Evolutionary conservation across 2,113 vertebrate genomes (phyloP).

Genomic region (Lynx canadensis): DNA sequence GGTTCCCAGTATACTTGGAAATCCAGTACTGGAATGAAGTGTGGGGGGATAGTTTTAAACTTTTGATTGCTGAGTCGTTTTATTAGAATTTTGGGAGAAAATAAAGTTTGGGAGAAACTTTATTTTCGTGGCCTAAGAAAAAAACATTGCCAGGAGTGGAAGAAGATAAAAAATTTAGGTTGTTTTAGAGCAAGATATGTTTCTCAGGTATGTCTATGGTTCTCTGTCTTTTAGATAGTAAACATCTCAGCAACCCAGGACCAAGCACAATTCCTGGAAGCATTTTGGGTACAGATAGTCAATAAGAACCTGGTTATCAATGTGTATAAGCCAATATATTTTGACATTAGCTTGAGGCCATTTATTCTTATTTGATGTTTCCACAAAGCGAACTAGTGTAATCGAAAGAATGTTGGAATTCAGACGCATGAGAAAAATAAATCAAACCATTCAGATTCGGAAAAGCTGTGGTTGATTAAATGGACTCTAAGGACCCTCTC

Average conservation of each 20-base stretch:
- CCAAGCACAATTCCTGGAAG: neutral
- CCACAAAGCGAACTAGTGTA: neutral
- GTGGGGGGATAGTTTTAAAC: neutral
- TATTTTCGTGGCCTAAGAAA: neutral
- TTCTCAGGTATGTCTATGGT: neutral
- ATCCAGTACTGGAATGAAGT: neutral
- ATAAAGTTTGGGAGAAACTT: neutral
- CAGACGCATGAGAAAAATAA: neutral
- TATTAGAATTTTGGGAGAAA: neutral
- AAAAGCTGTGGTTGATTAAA: neutral
- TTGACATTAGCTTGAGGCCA: neutral
- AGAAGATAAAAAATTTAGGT: neutral
- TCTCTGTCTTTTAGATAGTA: neutral
- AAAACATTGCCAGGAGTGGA: neutral
- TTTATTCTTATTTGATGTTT: slow-evolving; percentile 37
- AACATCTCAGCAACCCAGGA: neutral
- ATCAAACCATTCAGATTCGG: neutral
- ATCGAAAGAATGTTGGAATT: slow-evolving; percentile 12
- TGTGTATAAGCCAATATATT: neutral
- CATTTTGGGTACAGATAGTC: neutral
- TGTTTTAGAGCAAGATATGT: neutral
- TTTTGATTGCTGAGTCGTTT: neutral
- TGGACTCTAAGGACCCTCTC: neutral
- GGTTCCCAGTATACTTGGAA: neutral
- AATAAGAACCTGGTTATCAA: neutral